Evolutionary conservation across 2,113 vertebrate genomes (phyloP), one percentile per base, ranked within the genome.

Genomic region (Zosterops lateralis): DNA sequence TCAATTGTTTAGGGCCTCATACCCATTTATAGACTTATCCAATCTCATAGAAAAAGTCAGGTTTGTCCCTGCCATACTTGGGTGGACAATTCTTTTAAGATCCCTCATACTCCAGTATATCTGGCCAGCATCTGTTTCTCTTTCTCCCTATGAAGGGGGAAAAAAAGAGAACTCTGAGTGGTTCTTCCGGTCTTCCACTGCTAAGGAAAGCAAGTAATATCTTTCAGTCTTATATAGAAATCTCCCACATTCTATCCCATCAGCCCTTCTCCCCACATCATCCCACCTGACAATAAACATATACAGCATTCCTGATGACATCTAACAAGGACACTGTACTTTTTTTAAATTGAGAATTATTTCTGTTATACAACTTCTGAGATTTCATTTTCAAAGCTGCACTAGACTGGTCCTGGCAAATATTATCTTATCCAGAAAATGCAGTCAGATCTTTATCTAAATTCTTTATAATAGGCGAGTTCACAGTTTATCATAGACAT

Each of bases 1-100:
- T 0, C 0, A 84, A 9, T 7, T 54, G 22, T 38, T 12, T 47
- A 48, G 17, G 80, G n/a, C 11, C n/a, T 47, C 40, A 40, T 7
- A 72, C 2, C 4, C 7, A 47, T 31, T 72, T 48, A 64, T 2
- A 50, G 15, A 64, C 42, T 28, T 13, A 50, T 4, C 36, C 29
- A 75, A 34, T 44, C 40, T 8, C 42, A 64, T 2, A 60, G 14
- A 26, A 78, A 71, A 60, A 32, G 16, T 54, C 26, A 31, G 12
- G 19, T 48, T 82, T 8, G 1, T 56, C 44, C 21, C 29, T 31
- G 34, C 17, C 9, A 25, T 36, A 50, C 4, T 34, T 44, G 12
- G 12, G 19, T 25, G 26, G 10, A 67, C 1, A 1, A 64, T 34
- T 66, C 34, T 47, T 47, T 50, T 51, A 67, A 34, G 9, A 93